Evolutionary conservation across 2,888 invertebrate genomes (phyloP), one percentile per base, ranked within the genome.

Genomic region (Cryptocheilus praepositus): DNA sequence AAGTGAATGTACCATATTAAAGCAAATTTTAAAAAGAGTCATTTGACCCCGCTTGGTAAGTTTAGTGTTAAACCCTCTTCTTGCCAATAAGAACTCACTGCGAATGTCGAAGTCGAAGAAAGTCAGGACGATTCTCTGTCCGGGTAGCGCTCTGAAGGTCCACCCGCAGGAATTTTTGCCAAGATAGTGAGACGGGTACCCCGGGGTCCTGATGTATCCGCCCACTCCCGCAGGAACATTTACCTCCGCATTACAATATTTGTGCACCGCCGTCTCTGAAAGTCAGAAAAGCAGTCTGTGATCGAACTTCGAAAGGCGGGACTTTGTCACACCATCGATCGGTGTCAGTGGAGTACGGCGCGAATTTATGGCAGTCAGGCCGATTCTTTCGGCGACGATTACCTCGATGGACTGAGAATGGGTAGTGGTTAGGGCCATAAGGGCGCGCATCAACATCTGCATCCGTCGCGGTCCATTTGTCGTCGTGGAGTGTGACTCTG

Each of bases 151-250:
- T 53, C 89, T 89, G 63, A 95, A 90, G 68, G 90, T 90, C 94
- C 94, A 95, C 46, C 91, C 90, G 85, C 95, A 95, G 75, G 91
- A 87, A 84, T 85, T 87, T 46, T 92, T 92, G 0, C 93, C 94
- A 15, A 93, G 90, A 84, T 95, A 95, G 88, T 92, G 94, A 77
- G 93, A 91, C 0, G 95, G 95, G 87, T 94, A 95, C 7, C 94
- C 95, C 0, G 95, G 95, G 0, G 87, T 85, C 69, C 89, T 89
- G 16, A 87, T 81, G 60, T 86, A 87, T 43, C 89, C 89, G 19
- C 83, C 85, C 59, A 85, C 84, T 5, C 83, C 85, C 0, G 67
- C 77, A 15, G 86, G 84, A 46, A 91, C 86, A 70, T 81, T 83
- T 49, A 91, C 85, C 54, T 89, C 87, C 49, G 86, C 86, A 82